Base-by-base conservation (phyloP, 2,888 invertebrate species). In the Hololepta plana region DNA sequence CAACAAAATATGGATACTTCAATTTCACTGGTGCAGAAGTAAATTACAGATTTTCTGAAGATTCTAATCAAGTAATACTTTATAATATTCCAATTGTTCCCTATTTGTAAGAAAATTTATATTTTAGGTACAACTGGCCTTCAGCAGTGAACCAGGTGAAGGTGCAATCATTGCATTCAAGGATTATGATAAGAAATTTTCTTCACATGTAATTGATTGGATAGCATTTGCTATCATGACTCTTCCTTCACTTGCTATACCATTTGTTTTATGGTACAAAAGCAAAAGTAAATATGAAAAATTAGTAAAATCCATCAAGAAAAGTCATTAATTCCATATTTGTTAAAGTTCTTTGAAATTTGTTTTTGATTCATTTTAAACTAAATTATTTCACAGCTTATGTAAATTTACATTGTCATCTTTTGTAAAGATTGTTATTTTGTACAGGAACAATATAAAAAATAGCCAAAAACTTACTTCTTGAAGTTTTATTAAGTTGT, bases 161-260 rank as follows among this genome's bases (percentile, higher is more conserved):
- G 93, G 93, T 36, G 80, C 80, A 28, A 88, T 95, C 45, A 81
- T 90, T 27, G 81, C 87, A 8, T 80, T 75, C 62, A 77, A 69
- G 43, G 93, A 95, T 55, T 95, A 81, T 47, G 88, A 93, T 57
- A 82, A 90, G 56, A 84, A 88, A 48, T 95, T 93, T 61, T 95
- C 95, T 3, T 88, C 93, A 1, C 95, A 95, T 59, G 77, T 87
- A 50, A 80, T 90, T 33, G 95, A 95, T 58, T 98, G 96, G 98
- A 64, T 79, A 28, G 87, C 91, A 13, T 98, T 98, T 49, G 88
- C 88, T 16, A 72, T 96, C 29, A 91, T 98, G 90, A 85, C 91
- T 13, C 62, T 93, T 35, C 93, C 95, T 4, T 90, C 93, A 3
- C 62, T 96, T 23, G 82, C 80, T 21, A 90, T 96, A 51, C 95